Percentiles rank a stretch among this genome's conserved stretches.
Conservation (phyloP, 2,113 vertebrate genomes). For the Larimichthys crocea region DNA sequence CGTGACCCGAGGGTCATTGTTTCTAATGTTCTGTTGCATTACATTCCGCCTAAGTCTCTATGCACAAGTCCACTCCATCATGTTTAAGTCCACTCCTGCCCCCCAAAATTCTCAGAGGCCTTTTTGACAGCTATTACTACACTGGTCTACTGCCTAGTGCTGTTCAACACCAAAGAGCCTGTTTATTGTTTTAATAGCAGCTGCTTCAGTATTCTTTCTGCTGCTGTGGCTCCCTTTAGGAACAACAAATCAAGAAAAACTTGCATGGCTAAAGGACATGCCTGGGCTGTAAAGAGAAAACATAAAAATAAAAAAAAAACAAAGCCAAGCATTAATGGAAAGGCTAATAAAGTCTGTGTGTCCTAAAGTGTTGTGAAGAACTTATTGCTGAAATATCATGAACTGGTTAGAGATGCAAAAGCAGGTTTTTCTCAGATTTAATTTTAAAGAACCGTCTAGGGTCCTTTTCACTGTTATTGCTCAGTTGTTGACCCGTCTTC, state of each 20-base stretch:
- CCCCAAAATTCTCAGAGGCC: constrained; percentile 55
- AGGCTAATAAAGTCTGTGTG: constrained; percentile 24
- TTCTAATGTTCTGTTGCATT: constrained; percentile 33
- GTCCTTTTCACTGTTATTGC: constrained; percentile 10
- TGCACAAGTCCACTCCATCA: constrained; percentile 41
- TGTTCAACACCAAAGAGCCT: constrained; percentile 38
- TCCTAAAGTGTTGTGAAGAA: constrained; percentile 16
- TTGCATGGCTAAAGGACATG: constrained; percentile 25
- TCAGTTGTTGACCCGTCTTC: constrained; percentile 1
- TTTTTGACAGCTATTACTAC: constrained; percentile 52
- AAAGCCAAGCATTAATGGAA: constrained; percentile 26
- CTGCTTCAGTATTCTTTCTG: constrained; percentile 54
- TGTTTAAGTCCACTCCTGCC: constrained; percentile 42
- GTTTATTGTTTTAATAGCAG: constrained; percentile 66
- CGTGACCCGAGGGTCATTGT: constrained; percentile 16
- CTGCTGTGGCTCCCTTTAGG: constrained; percentile 36
- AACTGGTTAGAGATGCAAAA: constrained; percentile 9
- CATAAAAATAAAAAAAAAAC: constrained; percentile 23
- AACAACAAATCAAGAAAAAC: constrained; percentile 54
- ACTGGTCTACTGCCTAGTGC: constrained; percentile 4
- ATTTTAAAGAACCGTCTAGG: constrained; percentile 8
- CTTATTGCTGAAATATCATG: constrained; percentile 18
- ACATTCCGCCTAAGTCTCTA: constrained; percentile 9
- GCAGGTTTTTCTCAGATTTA: background rate
- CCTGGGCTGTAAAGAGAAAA: constrained; percentile 37